Base-by-base conservation (phyloP, 2,888 invertebrate genomes). In the Tachina grossa region DNA sequence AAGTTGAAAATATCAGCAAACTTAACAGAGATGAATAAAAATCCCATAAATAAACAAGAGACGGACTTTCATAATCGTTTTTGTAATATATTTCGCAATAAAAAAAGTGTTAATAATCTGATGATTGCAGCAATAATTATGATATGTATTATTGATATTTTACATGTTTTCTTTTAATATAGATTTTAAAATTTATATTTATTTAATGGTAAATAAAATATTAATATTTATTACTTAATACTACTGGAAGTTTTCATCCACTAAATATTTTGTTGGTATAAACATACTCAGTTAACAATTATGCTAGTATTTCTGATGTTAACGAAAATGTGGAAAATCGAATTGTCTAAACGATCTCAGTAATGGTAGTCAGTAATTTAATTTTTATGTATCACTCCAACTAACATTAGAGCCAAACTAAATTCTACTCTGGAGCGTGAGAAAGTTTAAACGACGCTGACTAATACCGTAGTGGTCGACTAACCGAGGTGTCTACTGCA, bases 81-180 rank as follows among this genome's bases (percentile, higher is more conserved):
- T 41, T 41, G 31, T 31, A 51, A 63, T 59, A 13, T 43, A 22
- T 63, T 51, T 45, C n/a, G 31, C 53, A 11, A 45, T 65, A 53
- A 53, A 75, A 31, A 65, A 55, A 53, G 43, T 63, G 45, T 65
- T 65, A 75, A 65, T 43, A 75, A 45, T 43, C 43, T 45, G 51
- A 51, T 53, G 63, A 53, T 75, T 65, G 31, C 13, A 65, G 53
- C 43, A 53, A 75, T 75, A 75, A 51, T 6, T 43, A 14, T 63
- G 43, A 41, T 75, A n/a, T 61, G 43, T 31, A 31, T 43, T 19
- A 65, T 75, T 75, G 16, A 74, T 39, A 43, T 63, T 51, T 14
- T 1, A 75, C 49, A 45, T 16, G 31, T 16, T 19, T 31, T 19
- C 4, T 59, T 69, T 43, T 16, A 59, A 49, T 16, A 10, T 14